Base-by-base conservation (phyloP, 2,797 vertebrate species). In the Euthynnus affinis region DNA sequence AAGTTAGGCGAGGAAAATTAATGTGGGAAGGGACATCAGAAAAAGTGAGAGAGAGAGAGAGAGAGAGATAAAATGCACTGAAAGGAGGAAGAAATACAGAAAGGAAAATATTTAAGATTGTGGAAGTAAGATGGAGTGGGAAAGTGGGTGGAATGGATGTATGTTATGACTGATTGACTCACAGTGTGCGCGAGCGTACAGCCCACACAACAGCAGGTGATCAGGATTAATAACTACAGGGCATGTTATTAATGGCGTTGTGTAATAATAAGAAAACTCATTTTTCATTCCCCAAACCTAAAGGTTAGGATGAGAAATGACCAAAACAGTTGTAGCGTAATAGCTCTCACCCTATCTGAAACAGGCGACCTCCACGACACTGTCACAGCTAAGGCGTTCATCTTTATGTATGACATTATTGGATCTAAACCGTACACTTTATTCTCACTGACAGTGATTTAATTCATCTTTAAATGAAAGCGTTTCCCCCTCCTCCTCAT, bases 251-350 rank as follows among this genome's bases (percentile, higher is more conserved):
- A 93, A 94, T 93, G 92, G 79, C 62, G n/a, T 84, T 80, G 83
- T 84, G 87, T 83, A 86, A 84, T 89, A 92, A 92, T 92, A 89
- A 89, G 89, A 93, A 84, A 91, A 91, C 83, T 87, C 78, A 93
- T 95, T 94, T 90, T 91, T 96, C 92, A 92, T 84, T 76, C 75
- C 48, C 65, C 57, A 73, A 90, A 87, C 77, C 82, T 80, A 94
- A 94, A 95, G 94, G 94, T 94, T 92, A 89, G 83, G 76, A 85
- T 90, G 93, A 95, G 88, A 89, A 92, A 95, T 89, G 86, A 80
- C 84, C 88, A 71, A 89, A 92, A 89, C 78, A 90, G 87, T 88
- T 83, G 85, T 57, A 66, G 74, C 59, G 51, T 82, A 94, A 93
- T 93, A 89, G 91, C 89, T 88, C 84, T 85, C 84, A 67, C 75